phyloP scores from a whole-genome alignment of 2,797 vertebrate genomes.

The Coreius guichenoti region DNA sequence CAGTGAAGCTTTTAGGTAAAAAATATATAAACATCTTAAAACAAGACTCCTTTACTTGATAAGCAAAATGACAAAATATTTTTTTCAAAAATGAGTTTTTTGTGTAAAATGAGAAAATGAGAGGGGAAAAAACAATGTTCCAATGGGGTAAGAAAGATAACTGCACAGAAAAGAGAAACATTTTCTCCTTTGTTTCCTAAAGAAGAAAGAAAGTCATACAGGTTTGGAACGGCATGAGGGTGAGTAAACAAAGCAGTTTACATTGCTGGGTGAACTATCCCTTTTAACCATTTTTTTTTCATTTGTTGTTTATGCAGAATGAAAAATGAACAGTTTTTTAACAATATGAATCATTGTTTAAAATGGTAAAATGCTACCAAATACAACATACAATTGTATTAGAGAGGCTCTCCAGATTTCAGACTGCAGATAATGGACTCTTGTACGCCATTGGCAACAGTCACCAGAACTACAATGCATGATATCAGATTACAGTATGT shows the following conservation, averaged over 20 bases:
- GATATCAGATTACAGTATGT: conserved; percentile 4
- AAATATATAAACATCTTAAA: neutral
- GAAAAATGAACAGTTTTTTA: neutral
- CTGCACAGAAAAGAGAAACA: neutral
- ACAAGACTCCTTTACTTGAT: neutral
- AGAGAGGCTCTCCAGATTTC: conserved; percentile 1
- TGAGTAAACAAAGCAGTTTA: neutral
- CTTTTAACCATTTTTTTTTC: no score
- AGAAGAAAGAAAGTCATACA: conserved; percentile 3
- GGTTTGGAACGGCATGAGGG: neutral
- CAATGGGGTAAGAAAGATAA: conserved; percentile 5
- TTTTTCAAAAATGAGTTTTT: no score
- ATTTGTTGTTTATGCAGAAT: neutral
- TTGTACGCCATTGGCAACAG: conserved; percentile 1
- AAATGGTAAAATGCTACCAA: conserved; percentile 15
- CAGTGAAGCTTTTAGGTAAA: neutral
- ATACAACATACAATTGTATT: neutral
- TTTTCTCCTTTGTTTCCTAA: neutral
- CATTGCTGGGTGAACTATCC: neutral
- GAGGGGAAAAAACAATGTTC: neutral
- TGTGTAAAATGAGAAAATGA: neutral
- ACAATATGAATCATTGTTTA: neutral
- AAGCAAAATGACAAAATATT: neutral
- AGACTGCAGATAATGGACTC: conserved; percentile 4
- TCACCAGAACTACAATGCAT: conserved; percentile 17